phyloP scores from a whole-genome alignment of 1,140 invertebrate genomes.

The Cyclina sinensis region DNA sequence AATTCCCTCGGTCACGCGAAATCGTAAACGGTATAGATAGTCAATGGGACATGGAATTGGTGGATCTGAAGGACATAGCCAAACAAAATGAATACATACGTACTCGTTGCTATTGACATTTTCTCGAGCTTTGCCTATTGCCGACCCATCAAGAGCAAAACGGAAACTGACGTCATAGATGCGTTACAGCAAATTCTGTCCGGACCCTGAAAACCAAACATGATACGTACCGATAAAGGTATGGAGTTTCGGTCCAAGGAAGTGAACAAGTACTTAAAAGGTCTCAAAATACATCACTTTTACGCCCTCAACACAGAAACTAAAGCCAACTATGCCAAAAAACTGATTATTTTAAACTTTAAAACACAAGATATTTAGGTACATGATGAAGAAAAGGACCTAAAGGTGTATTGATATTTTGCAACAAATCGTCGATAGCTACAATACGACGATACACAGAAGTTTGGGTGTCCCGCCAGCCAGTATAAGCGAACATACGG shows the following conservation, averaged over 20 bases:
- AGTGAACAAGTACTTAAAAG: constrained; percentile 9
- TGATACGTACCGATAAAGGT: constrained; percentile 10
- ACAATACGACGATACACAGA: too few relatives aligned
- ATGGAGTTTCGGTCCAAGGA: constrained; percentile 32
- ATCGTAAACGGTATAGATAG: constrained; percentile 19
- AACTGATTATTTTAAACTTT: constrained; percentile 40
- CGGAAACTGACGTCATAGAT: background rate
- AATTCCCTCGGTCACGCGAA: background rate
- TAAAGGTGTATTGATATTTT: background rate
- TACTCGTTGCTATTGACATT: constrained; percentile 24
- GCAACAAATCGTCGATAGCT: too few relatives aligned
- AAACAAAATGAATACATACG: constrained; percentile 40
- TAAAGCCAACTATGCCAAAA: constrained; percentile 32
- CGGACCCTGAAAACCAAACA: background rate
- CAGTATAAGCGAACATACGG: too few relatives aligned
- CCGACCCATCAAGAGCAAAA: constrained; percentile 26
- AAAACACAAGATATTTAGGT: constrained; percentile 46
- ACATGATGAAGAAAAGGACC: constrained; percentile 27
- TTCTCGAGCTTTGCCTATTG: constrained; percentile 13
- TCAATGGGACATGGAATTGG: constrained; percentile 41
- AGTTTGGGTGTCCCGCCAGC: too few relatives aligned
- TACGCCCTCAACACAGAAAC: constrained; percentile 5
- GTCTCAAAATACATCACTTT: constrained; percentile 7
- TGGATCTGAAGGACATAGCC: constrained; percentile 22
- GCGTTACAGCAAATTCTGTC: background rate